These are phyloP conservation scores for Hydrotaea cyrtoneurina DNA, from an alignment of 2,888 invertebrate species.

Conservation along the genomic window DNA sequence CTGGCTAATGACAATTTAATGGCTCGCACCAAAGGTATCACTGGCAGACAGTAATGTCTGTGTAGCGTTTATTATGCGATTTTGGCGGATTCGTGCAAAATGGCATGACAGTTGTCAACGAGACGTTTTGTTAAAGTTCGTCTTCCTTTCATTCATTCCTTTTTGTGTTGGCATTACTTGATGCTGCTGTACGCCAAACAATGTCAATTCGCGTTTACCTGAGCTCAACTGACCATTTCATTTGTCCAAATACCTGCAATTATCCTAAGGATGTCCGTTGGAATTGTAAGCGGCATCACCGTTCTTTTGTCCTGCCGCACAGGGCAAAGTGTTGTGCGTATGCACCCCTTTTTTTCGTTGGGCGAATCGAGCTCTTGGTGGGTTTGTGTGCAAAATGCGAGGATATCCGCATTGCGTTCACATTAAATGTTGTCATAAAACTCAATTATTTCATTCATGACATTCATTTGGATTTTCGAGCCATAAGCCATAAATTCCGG, in stretches of 20 bases:
- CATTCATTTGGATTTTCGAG: constrained; percentile 22
- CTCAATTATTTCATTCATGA: constrained; percentile 36
- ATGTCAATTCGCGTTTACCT: neutral
- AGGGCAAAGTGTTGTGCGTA: neutral
- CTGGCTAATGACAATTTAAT: constrained; percentile 29
- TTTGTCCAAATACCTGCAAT: constrained; percentile 1
- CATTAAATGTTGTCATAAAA: constrained; percentile 9
- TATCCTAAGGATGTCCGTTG: neutral
- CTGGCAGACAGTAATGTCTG: constrained; percentile 16
- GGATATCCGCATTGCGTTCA: constrained; percentile 31
- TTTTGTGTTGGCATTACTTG: too few relatives aligned
- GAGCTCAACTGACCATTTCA: neutral
- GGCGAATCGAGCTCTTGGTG: neutral
- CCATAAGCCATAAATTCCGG: neutral
- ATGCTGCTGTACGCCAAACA: too few relatives aligned
- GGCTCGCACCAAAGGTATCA: neutral
- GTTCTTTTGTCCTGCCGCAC: neutral
- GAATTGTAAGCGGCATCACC: neutral
- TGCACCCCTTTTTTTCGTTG: neutral
- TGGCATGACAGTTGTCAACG: too few relatives aligned
- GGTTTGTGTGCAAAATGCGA: neutral
- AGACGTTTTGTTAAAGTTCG: too few relatives aligned
- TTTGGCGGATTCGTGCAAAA: too few relatives aligned
- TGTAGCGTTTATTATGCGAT: constrained; percentile 13
- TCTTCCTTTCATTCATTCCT: too few relatives aligned